phyloP scores from a whole-genome alignment of 35 echinoderm and acorn worm genomes.

The Diadema setosum region DNA sequence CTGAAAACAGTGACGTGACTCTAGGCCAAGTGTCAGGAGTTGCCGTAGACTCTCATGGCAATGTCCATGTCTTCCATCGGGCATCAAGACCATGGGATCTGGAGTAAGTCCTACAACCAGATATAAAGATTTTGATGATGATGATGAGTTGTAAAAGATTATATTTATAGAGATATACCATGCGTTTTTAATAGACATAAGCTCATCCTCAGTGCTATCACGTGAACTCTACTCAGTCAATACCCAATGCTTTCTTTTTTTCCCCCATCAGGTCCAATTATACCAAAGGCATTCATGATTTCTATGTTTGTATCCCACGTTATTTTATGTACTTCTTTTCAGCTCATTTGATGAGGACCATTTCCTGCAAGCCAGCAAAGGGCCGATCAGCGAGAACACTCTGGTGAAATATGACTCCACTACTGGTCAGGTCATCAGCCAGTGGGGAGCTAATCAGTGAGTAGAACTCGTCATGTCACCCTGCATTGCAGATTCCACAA shows the following conservation, averaged over 20 bases:
- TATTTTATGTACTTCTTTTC: background rate
- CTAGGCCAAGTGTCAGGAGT: conserved; percentile 82
- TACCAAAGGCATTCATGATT: too few species aligned
- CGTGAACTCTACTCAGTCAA: too few species aligned
- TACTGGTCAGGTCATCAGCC: conserved; percentile 35
- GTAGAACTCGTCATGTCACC: background rate
- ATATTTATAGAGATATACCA: too few species aligned
- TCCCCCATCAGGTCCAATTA: too few species aligned
- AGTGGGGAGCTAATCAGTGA: conserved; percentile 94
- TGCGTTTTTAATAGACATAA: too few species aligned
- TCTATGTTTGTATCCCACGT: too few species aligned
- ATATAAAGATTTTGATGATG: too few species aligned
- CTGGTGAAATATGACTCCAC: conserved; percentile 45
- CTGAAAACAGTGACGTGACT: background rate
- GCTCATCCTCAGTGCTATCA: too few species aligned
- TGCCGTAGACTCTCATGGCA: conserved; percentile 51
- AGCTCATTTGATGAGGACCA: conserved; percentile 62
- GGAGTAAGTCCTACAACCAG: conserved; percentile 30
- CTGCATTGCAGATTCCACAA: too few species aligned
- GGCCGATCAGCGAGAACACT: conserved; percentile 59
- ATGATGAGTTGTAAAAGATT: too few species aligned
- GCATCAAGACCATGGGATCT: conserved; percentile 65
- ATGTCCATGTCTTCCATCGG: conserved; percentile 85
- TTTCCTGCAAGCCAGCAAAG: conserved; percentile 22
- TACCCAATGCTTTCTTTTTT: too few species aligned